These are phyloP conservation scores for Drosophila rellima DNA, from an alignment of 2,888 invertebrate species.

Conservation along the genomic window DNA sequence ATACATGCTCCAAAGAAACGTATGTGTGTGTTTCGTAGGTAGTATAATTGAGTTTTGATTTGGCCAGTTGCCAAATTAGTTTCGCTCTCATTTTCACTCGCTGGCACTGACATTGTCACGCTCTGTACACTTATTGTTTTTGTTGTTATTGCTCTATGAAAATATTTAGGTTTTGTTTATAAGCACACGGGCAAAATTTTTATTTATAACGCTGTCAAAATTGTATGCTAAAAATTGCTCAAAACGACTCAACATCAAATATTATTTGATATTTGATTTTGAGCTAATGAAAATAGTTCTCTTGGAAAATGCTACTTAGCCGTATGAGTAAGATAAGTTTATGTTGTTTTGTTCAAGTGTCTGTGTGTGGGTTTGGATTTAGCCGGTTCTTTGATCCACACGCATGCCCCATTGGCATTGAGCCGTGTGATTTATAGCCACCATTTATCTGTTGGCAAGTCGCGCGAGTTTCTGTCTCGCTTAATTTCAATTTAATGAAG, in stretches of 20 bases:
- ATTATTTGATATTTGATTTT: slow-evolving; percentile 3
- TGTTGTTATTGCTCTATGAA: slow-evolving; percentile 44
- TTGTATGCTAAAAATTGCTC: slow-evolving; percentile 39
- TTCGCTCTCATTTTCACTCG: slow-evolving; percentile 73
- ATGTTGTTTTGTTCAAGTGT: neutral
- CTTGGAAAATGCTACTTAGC: slow-evolving; percentile 45
- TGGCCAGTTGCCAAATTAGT: slow-evolving; percentile 70
- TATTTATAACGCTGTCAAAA: slow-evolving; percentile 74
- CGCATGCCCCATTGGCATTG: slow-evolving; percentile 55
- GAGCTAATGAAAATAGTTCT: slow-evolving; percentile 38
- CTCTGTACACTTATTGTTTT: slow-evolving; percentile 19
- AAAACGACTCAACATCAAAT: slow-evolving; percentile 24
- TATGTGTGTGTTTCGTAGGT: slow-evolving; percentile 6
- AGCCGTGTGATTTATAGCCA: slow-evolving; percentile 62
- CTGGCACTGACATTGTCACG: slow-evolving; percentile 77
- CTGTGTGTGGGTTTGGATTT: slow-evolving; percentile 45
- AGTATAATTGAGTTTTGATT: slow-evolving; percentile 67
- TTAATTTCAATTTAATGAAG: slow-evolving; percentile 68
- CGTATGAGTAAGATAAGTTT: slow-evolving; percentile 22
- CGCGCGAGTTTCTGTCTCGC: slow-evolving; percentile 39
- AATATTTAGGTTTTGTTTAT: slow-evolving; percentile 64
- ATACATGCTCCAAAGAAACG: neutral
- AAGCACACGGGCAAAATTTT: slow-evolving; percentile 30
- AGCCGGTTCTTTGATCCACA: slow-evolving; percentile 61
- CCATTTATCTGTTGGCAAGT: slow-evolving; percentile 51